These are phyloP conservation scores for Norana najaformis DNA, from an alignment of 2,888 invertebrate genomes.

Conservation along the genomic window DNA sequence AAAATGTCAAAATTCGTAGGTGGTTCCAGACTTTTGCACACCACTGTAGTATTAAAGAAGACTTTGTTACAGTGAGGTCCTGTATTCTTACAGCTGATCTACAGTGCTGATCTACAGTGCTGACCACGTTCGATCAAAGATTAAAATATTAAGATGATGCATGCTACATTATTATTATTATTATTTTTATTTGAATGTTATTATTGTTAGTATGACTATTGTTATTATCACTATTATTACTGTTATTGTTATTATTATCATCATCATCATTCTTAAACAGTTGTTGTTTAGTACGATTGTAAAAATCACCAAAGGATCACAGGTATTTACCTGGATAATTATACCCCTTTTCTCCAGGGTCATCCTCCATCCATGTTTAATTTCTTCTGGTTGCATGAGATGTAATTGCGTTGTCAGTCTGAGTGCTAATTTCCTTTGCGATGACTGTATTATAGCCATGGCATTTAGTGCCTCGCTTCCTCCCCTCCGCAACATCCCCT, in stretches of 20 bases:
- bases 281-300: not conserved
- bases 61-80: no score
- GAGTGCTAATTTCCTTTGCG: not conserved
- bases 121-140: no score
- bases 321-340: not conserved
- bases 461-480: not conserved
- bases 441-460: not conserved
- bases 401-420: not conserved
- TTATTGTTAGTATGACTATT: not conserved
- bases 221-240: not conserved
- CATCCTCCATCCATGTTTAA: conserved; percentile 13
- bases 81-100: no score
- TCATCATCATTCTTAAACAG: not conserved
- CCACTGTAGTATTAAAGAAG: no score
- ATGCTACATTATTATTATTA: not conserved
- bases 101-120: no score
- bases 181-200: not conserved
- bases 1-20: no score
- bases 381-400: not conserved
- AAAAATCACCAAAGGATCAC: not conserved
- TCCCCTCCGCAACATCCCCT: not conserved
- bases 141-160: no score
- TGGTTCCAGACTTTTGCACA: no score
- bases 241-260: not conserved
- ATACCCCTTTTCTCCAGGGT: not conserved